These are phyloP conservation scores for Hermaeophaga mercurialis DNA, from an alignment of 2,888 invertebrate genomes.

Conservation along the genomic window DNA sequence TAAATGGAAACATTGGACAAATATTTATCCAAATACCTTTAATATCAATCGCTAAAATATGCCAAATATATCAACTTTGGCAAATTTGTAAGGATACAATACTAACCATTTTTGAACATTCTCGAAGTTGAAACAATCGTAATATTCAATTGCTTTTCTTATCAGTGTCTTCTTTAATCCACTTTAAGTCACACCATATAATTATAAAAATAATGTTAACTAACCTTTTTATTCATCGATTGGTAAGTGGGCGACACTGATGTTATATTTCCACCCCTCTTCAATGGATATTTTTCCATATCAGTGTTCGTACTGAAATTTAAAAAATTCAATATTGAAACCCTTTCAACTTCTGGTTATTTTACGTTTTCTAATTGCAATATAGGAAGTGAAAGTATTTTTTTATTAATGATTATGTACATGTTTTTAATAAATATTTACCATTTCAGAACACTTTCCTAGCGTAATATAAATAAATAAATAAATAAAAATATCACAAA, in stretches of 20 bases:
- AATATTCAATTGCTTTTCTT: no score
- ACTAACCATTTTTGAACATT: no score
- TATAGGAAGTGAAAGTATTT: constrained; percentile 12
- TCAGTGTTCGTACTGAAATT: constrained; percentile 49
- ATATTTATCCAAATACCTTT: no score
- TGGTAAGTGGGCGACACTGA: constrained; percentile 65
- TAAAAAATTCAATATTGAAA: constrained; percentile 18
- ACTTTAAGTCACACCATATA: no score
- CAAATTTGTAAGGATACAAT: no score
- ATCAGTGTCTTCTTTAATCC: no score
- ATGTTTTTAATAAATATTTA: neutral
- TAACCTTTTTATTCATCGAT: constrained; percentile 66
- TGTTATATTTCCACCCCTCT: constrained; percentile 60
- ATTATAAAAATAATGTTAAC: no score
- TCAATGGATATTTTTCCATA: constrained; percentile 77
- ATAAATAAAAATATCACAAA: neutral
- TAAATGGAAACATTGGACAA: no score
- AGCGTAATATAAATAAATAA: neutral
- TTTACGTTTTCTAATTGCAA: constrained; percentile 14
- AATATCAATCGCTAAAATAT: no score
- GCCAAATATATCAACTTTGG: no score
- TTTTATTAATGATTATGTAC: neutral
- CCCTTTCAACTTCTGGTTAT: neutral
- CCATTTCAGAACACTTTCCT: constrained; percentile 14
- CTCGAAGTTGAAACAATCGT: no score